A percentile compares a stretch with the other conserved stretches of the same genome.
These are phyloP conservation scores for Xenentodon cancila DNA, from an alignment of 2,797 vertebrate species.

Conservation along the genomic window DNA sequence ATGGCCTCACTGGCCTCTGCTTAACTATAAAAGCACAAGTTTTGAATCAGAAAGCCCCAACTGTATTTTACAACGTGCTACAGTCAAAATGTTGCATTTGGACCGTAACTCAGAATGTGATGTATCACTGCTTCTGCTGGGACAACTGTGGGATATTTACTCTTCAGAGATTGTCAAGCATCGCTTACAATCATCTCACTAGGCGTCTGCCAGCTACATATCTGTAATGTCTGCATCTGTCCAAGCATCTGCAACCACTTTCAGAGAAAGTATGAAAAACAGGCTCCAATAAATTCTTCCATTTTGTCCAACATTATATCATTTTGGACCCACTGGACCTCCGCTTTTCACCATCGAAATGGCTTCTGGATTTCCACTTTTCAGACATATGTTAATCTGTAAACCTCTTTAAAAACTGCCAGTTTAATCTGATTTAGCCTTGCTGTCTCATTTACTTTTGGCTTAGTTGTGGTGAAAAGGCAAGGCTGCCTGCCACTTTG, in stretches of 20 bases:
- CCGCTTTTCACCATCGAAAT: conserved; percentile 12
- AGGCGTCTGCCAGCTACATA: conserved; percentile 29
- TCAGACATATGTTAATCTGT: conserved; percentile 66
- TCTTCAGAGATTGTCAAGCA: conserved; percentile 43
- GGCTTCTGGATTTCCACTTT: conserved; percentile 34
- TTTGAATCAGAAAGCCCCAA: conserved; percentile 37
- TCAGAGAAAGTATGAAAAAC: conserved; percentile 51
- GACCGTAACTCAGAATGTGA: conserved; percentile 49
- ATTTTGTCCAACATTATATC: conserved; percentile 38
- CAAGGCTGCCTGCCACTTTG: conserved; percentile 58
- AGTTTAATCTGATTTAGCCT: conserved; percentile 73
- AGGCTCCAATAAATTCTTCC: conserved; percentile 32
- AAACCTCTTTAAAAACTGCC: conserved; percentile 72
- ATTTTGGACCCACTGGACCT: conserved; percentile 17
- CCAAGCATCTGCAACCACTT: conserved; percentile 55
- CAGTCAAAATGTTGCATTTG: conserved; percentile 58
- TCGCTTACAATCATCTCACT: conserved; percentile 38
- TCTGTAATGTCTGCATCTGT: conserved; percentile 41
- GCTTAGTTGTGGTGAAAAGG: conserved; percentile 56
- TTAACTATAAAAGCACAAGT: conserved; percentile 48
- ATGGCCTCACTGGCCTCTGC: conserved; percentile 44
- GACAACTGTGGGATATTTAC: conserved; percentile 45
- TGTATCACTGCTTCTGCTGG: conserved; percentile 46
- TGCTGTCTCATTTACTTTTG: conserved; percentile 74
- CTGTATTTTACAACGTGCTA: conserved; percentile 60